phyloP scores from a whole-genome alignment of 1,140 invertebrate genomes.

The Periplaneta americana region DNA sequence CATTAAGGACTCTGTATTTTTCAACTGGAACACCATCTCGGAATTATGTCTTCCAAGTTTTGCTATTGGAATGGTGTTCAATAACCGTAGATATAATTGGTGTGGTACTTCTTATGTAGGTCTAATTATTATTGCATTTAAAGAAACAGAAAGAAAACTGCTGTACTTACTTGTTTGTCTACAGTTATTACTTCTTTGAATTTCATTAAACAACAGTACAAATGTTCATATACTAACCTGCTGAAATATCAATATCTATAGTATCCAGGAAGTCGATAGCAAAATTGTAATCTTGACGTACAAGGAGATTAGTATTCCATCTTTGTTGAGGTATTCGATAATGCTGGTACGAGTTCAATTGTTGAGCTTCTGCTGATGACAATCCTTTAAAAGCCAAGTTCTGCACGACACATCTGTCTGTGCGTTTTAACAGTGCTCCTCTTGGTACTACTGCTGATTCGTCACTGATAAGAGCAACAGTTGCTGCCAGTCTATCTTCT shows the following conservation, averaged over 20 bases:
- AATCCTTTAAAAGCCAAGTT: conserved; percentile 64
- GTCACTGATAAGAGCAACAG: conserved; percentile 58
- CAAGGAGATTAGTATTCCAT: conserved; percentile 65
- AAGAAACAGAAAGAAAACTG: too few species aligned
- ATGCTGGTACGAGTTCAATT: conserved; percentile 61
- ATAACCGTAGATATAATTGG: too few species aligned
- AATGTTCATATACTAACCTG: conserved; percentile 37
- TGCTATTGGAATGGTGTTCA: too few species aligned
- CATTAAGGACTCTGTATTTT: too few species aligned
- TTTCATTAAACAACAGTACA: too few species aligned
- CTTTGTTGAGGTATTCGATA: conserved; percentile 57
- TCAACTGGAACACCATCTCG: too few species aligned
- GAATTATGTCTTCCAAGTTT: too few species aligned
- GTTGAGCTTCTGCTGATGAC: conserved; percentile 46
- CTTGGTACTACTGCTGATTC: conserved; percentile 64
- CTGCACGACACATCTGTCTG: conserved; percentile 55
- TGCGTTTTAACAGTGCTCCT: conserved; percentile 60
- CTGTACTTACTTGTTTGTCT: too few species aligned
- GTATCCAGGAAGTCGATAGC: conserved; percentile 71
- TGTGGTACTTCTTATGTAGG: too few species aligned
- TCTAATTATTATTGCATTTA: too few species aligned
- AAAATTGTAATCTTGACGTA: conserved; percentile 62
- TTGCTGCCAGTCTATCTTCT: conserved; percentile 64
- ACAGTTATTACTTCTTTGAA: too few species aligned
- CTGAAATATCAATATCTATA: conserved; percentile 57